Base-by-base conservation (phyloP, 2,797 vertebrate genomes). In the Xiphorhynchus erythropygius region DNA sequence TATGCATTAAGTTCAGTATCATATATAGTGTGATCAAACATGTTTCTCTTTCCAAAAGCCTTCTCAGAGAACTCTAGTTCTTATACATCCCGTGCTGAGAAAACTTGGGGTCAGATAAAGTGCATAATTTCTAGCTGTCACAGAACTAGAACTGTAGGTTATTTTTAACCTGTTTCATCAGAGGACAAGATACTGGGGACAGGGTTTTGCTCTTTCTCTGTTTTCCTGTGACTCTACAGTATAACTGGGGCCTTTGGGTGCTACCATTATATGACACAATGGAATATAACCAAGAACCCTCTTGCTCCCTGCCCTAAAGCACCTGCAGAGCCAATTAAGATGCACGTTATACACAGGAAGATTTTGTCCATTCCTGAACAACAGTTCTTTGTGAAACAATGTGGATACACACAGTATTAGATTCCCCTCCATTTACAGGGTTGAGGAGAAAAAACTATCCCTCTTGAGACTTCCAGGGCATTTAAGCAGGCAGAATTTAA, bases 401-500 rank as follows among this genome's bases (percentile, higher is more conserved):
- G 55, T 24, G 30, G 18, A 75, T 57, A 84, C 5, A 33, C 64
- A 50, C 18, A 37, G 18, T 65, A 65, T 91, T 84, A 73, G 5
- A 67, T 91, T 62, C 47, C 32, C 44, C 14, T 33, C 46, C 7
- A 16, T 44, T 67, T 78, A 47, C 23, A 91, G 79, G n/a, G 59
- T 73, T 14, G 24, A 81, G 60, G 65, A 94, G 67, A 73, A 96
- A 46, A 86, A 93, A 49, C 14, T 39, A 24, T 56, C n/a, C 44
- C 89, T 87, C 80, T 35, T 42, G 77, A 96, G 94, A 82, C 19
- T 87, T 69, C 41, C 47, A 93, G 73, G 82, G 46, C 89, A 76
- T 89, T 90, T 91, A 84, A 86, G 84, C 73, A 91, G 77, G 55
- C 82, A 93, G 80, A 96, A 94, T 93, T 93, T 93, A 94, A 90